phyloP scores from a whole-genome alignment of 2,113 vertebrate genomes.

The Paradoxurus hermaphroditus region DNA sequence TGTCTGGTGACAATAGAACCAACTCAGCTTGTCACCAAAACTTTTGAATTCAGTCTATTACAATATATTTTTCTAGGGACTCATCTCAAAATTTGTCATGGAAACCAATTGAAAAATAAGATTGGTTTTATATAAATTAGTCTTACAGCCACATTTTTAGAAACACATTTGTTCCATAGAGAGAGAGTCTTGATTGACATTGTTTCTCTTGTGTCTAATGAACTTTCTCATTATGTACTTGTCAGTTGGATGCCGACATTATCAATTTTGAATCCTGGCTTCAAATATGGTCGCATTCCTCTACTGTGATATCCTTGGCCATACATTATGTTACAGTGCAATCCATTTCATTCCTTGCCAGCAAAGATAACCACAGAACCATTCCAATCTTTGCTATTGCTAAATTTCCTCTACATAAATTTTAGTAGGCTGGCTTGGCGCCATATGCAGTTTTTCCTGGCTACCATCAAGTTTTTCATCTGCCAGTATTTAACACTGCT shows the following conservation, averaged over 20 bases:
- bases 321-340: neutral
- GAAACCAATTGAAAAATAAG: conserved; percentile 39
- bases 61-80: neutral
- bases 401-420: conserved; percentile 33
- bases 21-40: neutral
- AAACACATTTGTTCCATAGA: conserved; percentile 41
- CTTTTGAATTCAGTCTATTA: conserved; percentile 10
- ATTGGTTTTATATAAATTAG: conserved; percentile 45
- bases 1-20: neutral
- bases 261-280: conserved; percentile 28
- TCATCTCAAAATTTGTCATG: conserved; percentile 40
- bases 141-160: conserved; percentile 48
- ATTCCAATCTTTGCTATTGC: conserved; percentile 26
- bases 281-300: conserved; percentile 44
- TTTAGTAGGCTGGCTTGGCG: conserved; percentile 16
- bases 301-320: conserved; percentile 42
- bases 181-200: neutral
- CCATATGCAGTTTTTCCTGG: conserved; percentile 31
- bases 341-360: conserved; percentile 15
- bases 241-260: conserved; percentile 15
- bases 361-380: conserved; percentile 4
- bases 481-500: conserved; percentile 40
- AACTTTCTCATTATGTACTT: conserved; percentile 30
- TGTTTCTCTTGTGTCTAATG: conserved; percentile 45
- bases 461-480: conserved; percentile 47